Evolutionary conservation across 2,113 vertebrate genomes (phyloP).

Genomic region (Pongo abelii): DNA sequence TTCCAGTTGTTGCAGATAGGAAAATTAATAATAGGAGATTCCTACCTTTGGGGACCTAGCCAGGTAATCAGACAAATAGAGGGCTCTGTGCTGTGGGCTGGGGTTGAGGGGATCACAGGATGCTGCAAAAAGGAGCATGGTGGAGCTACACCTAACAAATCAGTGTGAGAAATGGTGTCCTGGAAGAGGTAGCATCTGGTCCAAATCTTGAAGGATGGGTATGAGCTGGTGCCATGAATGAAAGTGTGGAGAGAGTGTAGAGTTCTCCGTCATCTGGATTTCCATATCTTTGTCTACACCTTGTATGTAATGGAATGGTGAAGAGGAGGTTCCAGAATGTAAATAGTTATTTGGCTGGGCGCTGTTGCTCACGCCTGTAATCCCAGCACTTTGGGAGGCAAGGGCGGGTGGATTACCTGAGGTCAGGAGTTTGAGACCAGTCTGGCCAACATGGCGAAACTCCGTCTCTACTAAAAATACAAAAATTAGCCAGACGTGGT

Average conservation of each 20-base stretch:
- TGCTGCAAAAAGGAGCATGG: rapidly evolving
- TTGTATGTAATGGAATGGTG: neutral
- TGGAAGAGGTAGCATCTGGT: neutral
- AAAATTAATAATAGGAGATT: neutral
- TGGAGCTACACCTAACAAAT: neutral
- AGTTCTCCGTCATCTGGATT: neutral
- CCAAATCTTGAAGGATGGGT: neutral
- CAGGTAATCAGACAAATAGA: neutral
- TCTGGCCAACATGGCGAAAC: no score
- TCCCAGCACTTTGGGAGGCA: no score
- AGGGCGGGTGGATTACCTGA: no score
- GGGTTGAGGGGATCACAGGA: neutral
- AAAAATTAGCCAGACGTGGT: no score
- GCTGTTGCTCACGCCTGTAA: no score
- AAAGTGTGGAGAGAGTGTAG: rapidly evolving
- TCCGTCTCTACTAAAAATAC: no score
- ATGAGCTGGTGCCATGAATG: neutral
- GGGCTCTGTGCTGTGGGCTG: neutral
- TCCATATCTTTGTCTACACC: neutral
- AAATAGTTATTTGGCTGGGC: neutral
- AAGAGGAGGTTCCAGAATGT: neutral
- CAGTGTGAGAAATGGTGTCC: neutral
- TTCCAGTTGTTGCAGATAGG: neutral
- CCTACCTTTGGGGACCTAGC: neutral
- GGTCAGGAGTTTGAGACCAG: no score